These are phyloP conservation scores for Agapostemon virescens DNA, from an alignment of 2,888 invertebrate species.

Conservation along the genomic window DNA sequence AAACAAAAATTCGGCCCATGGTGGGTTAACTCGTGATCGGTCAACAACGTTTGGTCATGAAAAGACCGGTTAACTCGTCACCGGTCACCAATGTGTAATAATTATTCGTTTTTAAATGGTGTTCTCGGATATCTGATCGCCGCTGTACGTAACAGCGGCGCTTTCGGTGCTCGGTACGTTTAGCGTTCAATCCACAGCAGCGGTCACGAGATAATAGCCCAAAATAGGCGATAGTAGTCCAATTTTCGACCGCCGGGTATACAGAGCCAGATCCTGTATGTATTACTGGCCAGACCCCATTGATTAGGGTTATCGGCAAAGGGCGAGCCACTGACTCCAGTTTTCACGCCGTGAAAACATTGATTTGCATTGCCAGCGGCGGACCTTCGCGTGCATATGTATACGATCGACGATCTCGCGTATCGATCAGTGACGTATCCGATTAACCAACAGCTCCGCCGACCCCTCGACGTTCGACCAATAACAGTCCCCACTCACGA, in stretches of 20 bases:
- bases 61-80: too few relatives aligned
- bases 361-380: slow-evolving; percentile 41
- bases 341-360: slow-evolving; percentile 41
- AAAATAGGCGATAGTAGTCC: slow-evolving; percentile 30
- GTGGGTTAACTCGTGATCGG: too few relatives aligned
- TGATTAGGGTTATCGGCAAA: slow-evolving; percentile 47
- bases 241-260: not conserved
- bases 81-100: too few relatives aligned
- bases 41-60: too few relatives aligned
- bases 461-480: not conserved
- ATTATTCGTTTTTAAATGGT: too few relatives aligned
- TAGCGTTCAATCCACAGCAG: not conserved
- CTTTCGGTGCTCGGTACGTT: not conserved
- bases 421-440: slow-evolving; percentile 43
- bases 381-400: slow-evolving; percentile 51
- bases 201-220: slow-evolving; percentile 37
- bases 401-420: slow-evolving; percentile 48
- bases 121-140: too few relatives aligned
- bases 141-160: not conserved
- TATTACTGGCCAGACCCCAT: slow-evolving; percentile 35
- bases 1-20: too few relatives aligned
- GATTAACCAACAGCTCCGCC: not conserved
- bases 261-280: not conserved
- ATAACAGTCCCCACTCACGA: slow-evolving; percentile 5
- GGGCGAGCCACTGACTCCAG: slow-evolving; percentile 15